These are phyloP conservation scores for Laupala kohalensis DNA, from an alignment of 1,140 invertebrate genomes.

Conservation along the genomic window DNA sequence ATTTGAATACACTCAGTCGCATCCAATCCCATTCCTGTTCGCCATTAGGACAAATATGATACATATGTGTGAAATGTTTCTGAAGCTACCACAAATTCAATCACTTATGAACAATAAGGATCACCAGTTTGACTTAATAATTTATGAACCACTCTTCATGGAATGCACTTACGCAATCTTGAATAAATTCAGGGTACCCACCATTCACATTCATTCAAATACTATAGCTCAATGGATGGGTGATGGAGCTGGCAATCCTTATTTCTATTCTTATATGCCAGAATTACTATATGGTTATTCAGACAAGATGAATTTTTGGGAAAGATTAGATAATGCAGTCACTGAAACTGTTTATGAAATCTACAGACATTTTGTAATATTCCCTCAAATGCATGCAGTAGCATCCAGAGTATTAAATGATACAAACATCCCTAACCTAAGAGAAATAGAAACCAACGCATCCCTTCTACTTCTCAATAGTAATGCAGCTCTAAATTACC, in stretches of 20 bases:
- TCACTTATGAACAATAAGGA: not conserved
- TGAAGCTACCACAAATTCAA: not conserved
- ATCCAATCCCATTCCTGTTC: not conserved
- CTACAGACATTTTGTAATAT: not conserved
- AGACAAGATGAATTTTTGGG: slow-evolving; percentile 26
- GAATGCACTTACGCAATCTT: slow-evolving; percentile 28
- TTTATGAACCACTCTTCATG: slow-evolving; percentile 28
- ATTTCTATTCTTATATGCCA: slow-evolving; percentile 28
- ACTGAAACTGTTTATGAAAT: not conserved
- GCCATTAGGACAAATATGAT: not conserved
- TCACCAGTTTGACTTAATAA: slow-evolving; percentile 28
- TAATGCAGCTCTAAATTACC: slow-evolving; percentile 30
- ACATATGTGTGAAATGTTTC: not conserved
- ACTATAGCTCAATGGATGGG: slow-evolving; percentile 26
- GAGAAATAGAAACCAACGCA: slow-evolving; percentile 22
- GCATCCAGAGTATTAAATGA: slow-evolving; percentile 1
- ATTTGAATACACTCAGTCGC: not conserved
- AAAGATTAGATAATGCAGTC: slow-evolving; percentile 5
- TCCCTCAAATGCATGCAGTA: slow-evolving; percentile 6
- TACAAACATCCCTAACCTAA: slow-evolving; percentile 16
- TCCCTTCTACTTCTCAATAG: slow-evolving; percentile 32
- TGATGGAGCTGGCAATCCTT: slow-evolving; percentile 26
- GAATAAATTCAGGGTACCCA: slow-evolving; percentile 26
- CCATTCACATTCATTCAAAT: slow-evolving; percentile 26
- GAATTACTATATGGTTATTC: slow-evolving; percentile 22